Conservation (phyloP, 2,113 vertebrate genomes). For the Sitta europaea region DNA sequence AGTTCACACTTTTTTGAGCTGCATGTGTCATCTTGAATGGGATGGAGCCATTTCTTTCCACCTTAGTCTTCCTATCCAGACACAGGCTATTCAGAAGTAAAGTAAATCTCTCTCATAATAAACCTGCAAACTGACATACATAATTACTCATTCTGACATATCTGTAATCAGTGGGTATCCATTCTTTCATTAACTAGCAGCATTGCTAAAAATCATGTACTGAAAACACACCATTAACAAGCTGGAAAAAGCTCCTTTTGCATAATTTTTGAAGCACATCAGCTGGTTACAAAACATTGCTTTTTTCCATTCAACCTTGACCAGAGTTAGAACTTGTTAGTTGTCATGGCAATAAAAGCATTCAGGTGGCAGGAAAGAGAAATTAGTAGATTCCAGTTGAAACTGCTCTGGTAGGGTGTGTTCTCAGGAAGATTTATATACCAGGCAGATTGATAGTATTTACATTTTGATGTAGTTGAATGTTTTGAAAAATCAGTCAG, state of each 20-base stretch:
- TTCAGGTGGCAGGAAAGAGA: neutral
- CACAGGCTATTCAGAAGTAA: neutral
- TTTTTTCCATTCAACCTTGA: slow-evolving; percentile 25
- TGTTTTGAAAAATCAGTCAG: slow-evolving; percentile 9
- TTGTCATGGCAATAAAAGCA: slow-evolving; percentile 18
- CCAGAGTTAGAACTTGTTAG: neutral
- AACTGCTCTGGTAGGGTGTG: neutral
- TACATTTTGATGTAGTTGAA: neutral
- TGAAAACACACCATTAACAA: neutral
- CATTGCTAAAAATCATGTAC: slow-evolving; percentile 39
- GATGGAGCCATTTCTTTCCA: neutral
- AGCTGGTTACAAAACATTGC: neutral
- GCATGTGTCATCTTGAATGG: neutral
- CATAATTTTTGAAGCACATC: neutral
- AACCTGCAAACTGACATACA: neutral
- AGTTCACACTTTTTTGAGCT: neutral
- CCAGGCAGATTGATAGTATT: neutral
- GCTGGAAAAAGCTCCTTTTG: neutral
- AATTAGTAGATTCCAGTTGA: slow-evolving; percentile 21
- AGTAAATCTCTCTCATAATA: neutral
- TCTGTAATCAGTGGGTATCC: slow-evolving; percentile 40
- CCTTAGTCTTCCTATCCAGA: neutral
- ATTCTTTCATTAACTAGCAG: slow-evolving; percentile 26
- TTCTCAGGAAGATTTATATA: neutral
- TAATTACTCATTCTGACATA: slow-evolving; percentile 44